Evolutionary conservation across 2,797 vertebrate genomes (phyloP), one percentile per base, ranked within the genome.

Genomic region (Sciaenops ocellatus): DNA sequence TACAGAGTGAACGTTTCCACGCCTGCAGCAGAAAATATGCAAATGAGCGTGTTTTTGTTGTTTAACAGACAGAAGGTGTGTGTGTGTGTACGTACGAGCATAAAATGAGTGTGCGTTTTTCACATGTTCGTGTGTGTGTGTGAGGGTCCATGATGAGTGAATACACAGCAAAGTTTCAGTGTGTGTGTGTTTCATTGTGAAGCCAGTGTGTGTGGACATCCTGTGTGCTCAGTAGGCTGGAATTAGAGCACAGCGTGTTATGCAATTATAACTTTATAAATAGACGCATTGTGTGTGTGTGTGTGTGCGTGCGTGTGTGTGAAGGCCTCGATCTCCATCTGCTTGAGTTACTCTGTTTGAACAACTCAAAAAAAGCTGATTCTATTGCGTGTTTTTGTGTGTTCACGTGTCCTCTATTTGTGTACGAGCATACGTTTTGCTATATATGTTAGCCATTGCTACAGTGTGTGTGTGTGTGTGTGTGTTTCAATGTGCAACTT

Each of bases 201-300:
- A 69, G 66, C 51, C 41, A 17, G 75, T 61, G 73, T 84, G 66
- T 83, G 76, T 85, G 85, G 87, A 89, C 82, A 76, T 90, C 80
- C 86, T 90, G 87, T 83, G 84, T 85, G 85, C 88, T 87, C 87
- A 83, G 84, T 90, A 84, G 85, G 78, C 86, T 87, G 90, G 91
- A 92, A 92, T 89, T 89, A 85, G 86, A 92, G 88, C 91, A 81
- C 87, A 90, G 89, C 81, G 16, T 92, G 89, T 93, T 93, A 90
- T 87, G 88, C 88, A 92, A 92, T 93, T 92, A 90, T 80, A 86
- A 92, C 84, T 92, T 92, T 92, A 92, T 92, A 92, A 91, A 93
- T 90, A 92, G 88, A 90, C 1, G 22, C 72, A 76, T 78, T 87
- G 75, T 87, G 84, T 78, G 80, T 74, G 68, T 71, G 79, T 75